Conservation (phyloP, 2,113 vertebrate species). For the Gymnarchus niloticus region DNA sequence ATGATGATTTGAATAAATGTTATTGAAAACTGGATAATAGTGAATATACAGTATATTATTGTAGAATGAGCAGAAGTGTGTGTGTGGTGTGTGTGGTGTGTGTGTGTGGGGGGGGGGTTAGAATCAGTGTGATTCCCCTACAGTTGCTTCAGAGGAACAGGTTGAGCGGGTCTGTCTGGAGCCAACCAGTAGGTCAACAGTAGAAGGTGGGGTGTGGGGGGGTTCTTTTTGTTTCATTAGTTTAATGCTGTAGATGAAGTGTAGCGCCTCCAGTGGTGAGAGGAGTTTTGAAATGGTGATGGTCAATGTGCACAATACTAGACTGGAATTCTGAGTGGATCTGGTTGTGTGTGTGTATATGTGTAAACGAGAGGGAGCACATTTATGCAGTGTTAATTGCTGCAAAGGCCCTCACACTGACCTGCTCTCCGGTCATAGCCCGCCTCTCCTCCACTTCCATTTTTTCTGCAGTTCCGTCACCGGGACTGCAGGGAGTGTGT, state of each 20-base stretch:
- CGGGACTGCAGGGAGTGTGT: slow-evolving; percentile 43
- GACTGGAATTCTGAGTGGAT: too few species aligned
- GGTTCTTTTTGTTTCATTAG: not conserved
- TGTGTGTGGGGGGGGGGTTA: not conserved
- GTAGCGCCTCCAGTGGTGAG: not conserved
- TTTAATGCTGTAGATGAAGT: not conserved
- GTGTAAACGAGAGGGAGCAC: not conserved
- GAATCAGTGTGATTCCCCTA: not conserved
- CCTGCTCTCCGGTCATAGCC: not conserved
- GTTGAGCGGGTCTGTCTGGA: slow-evolving; percentile 77
- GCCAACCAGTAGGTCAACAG: slow-evolving; percentile 67
- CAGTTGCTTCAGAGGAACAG: slow-evolving; percentile 71
- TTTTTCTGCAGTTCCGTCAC: slow-evolving; percentile 41
- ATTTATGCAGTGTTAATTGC: not conserved
- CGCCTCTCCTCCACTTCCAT: slow-evolving; percentile 9
- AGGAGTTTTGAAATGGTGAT: not conserved
- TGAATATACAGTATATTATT: not conserved
- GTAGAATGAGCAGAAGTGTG: not conserved
- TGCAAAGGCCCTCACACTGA: not conserved
- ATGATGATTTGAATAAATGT: too few species aligned
- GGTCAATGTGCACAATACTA: not conserved
- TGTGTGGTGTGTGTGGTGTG: not conserved
- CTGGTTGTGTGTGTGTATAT: too few species aligned
- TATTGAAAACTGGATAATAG: too few species aligned
- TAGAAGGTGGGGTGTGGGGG: slow-evolving; percentile 42